phyloP scores from a whole-genome alignment of 1,140 invertebrate species.

The Temnothorax curvispinosus region DNA sequence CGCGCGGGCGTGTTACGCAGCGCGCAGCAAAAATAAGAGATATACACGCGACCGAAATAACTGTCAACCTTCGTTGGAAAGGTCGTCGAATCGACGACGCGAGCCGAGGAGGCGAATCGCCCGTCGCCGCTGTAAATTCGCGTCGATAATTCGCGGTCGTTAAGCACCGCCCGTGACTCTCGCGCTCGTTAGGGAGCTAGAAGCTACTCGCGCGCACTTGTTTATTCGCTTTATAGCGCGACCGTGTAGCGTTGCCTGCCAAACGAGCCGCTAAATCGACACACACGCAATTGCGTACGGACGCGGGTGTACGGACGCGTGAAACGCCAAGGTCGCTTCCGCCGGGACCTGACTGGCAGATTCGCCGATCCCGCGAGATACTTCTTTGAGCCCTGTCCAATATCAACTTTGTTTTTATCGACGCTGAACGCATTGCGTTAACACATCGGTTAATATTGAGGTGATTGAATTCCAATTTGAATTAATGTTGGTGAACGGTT shows the following conservation, averaged over 20 bases:
- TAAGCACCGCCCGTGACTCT: neutral
- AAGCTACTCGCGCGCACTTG: conserved; percentile 15
- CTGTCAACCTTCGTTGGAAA: conserved; percentile 28
- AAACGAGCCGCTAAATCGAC: conserved; percentile 60
- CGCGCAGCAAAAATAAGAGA: conserved; percentile 58
- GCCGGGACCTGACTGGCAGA: neutral
- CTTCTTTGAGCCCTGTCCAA: too few species aligned
- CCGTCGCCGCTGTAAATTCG: neutral
- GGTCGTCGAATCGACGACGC: conserved; percentile 26
- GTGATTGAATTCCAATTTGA: neutral
- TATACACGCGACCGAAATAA: conserved; percentile 32
- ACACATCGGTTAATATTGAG: too few species aligned
- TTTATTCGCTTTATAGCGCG: conserved; percentile 46
- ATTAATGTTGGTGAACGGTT: neutral
- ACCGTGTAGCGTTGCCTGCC: conserved; percentile 43
- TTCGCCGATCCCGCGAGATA: neutral
- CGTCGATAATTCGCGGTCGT: conserved; percentile 5
- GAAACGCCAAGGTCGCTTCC: neutral
- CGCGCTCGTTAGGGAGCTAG: conserved; percentile 37
- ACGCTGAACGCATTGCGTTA: too few species aligned
- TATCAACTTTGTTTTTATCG: too few species aligned
- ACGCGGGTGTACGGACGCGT: neutral
- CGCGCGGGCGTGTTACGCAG: conserved; percentile 38
- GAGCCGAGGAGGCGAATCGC: conserved; percentile 7
- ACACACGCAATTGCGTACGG: neutral